phyloP scores from a whole-genome alignment of 2,888 invertebrate species.

The Patella pellucida region DNA sequence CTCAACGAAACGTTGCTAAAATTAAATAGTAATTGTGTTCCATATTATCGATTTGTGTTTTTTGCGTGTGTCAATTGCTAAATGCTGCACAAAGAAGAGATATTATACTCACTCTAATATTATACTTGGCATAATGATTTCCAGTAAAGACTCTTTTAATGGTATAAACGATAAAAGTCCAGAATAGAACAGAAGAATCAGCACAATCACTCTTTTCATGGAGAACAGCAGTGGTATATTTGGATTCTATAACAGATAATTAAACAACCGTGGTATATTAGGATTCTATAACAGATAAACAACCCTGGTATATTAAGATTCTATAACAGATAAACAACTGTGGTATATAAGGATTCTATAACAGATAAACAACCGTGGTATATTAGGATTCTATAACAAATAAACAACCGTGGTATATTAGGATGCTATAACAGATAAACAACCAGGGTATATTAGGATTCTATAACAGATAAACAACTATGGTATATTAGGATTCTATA shows the following conservation, averaged over 20 bases:
- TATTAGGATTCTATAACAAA: too few relatives aligned
- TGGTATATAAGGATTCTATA: too few relatives aligned
- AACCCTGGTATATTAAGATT: too few relatives aligned
- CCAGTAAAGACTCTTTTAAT: constrained; percentile 77
- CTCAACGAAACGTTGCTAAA: neutral
- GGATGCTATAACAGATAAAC: constrained; percentile 46
- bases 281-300: too few relatives aligned
- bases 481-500: too few relatives aligned
- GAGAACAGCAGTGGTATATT: constrained; percentile 77
- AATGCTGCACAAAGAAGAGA: neutral
- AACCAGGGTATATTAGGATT: constrained; percentile 77
- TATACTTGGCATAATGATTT: constrained; percentile 77
- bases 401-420: too few relatives aligned
- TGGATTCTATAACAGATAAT: constrained; percentile 75
- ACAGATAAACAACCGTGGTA: too few relatives aligned
- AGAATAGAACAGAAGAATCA: constrained; percentile 76
- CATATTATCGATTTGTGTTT: too few relatives aligned
- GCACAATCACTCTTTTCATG: constrained; percentile 73
- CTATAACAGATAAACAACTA: constrained; percentile 69
- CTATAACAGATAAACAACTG: too few relatives aligned
- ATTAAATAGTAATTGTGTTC: too few relatives aligned
- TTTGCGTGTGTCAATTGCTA: too few relatives aligned
- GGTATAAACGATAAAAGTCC: constrained; percentile 79
- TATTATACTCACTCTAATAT: constrained; percentile 69
- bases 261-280: neutral